These are phyloP conservation scores for Sterrhoptilus dennistouni DNA, from an alignment of 2,113 vertebrate genomes.

Conservation along the genomic window DNA sequence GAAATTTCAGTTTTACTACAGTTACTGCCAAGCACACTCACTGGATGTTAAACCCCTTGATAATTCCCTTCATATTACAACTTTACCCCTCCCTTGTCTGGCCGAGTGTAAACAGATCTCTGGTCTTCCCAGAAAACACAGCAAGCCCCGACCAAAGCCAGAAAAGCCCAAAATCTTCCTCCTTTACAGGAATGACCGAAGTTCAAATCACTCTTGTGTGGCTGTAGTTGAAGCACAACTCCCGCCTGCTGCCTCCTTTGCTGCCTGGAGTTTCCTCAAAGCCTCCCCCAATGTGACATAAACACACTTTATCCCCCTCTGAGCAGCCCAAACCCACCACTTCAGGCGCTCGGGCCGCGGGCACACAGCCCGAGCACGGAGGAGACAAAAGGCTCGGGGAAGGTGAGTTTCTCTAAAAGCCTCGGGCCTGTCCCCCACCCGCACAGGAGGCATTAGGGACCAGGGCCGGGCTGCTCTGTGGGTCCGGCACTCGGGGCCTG, in stretches of 20 bases:
- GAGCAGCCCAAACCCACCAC: neutral
- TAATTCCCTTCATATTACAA: neutral
- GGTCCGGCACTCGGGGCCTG: neutral
- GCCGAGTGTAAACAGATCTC: neutral
- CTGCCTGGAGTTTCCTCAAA: neutral
- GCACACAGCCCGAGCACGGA: fast-evolving
- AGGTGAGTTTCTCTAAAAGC: neutral
- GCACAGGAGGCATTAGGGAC: no score
- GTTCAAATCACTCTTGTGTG: neutral
- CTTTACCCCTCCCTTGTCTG: neutral
- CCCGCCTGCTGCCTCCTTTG: neutral
- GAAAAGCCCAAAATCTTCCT: neutral
- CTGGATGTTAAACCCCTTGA: neutral
- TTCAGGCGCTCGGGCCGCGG: neutral
- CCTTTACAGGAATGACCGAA: neutral
- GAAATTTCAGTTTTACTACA: neutral
- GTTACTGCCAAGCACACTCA: neutral
- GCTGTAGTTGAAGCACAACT: neutral
- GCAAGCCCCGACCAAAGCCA: neutral
- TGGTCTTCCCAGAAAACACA: neutral
- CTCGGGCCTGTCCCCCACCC: neutral
- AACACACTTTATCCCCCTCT: fast-evolving
- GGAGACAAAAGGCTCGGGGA: neutral
- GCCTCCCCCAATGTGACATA: neutral
- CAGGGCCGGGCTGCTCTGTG: no score